Evolutionary conservation across 2,797 vertebrate genomes (phyloP).

Genomic region (Rousettus madagascariensis): DNA sequence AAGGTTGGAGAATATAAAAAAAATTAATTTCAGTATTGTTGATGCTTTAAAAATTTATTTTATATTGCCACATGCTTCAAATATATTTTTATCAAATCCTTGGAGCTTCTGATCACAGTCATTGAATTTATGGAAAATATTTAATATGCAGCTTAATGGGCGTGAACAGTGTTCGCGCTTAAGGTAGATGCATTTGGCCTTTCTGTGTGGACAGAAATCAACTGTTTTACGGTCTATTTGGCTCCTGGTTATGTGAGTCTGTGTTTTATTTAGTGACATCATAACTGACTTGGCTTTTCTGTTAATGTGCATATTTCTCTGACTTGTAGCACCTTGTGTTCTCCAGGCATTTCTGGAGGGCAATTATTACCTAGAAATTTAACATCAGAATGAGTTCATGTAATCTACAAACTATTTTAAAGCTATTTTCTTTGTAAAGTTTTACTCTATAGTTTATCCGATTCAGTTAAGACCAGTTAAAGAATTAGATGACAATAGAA

Average conservation of each 20-base stretch:
- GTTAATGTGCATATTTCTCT: conserved; percentile 58
- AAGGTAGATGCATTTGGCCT: not conserved
- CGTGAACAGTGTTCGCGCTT: not conserved
- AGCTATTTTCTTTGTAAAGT: conserved; percentile 53
- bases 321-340: conserved; percentile 51
- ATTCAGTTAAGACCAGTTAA: not conserved
- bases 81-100: not conserved
- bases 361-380: conserved; percentile 64
- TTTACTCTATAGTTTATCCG: conserved; percentile 38
- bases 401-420: conserved; percentile 51
- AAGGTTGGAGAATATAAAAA: not conserved
- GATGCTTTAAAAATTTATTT: not conserved
- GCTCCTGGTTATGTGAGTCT: conserved; percentile 43
- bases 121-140: not conserved
- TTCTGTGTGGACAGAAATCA: not conserved
- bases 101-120: not conserved
- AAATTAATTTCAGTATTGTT: not conserved
- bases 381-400: conserved; percentile 55
- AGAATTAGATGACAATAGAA: not conserved
- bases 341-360: conserved; percentile 55
- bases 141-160: not conserved
- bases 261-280: conserved; percentile 62
- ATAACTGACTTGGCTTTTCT: not conserved
- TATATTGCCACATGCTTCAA: not conserved
- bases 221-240: conserved; percentile 44